These are phyloP conservation scores for Eilema sororculum DNA, from an alignment of 2,888 invertebrate genomes.

Conservation along the genomic window DNA sequence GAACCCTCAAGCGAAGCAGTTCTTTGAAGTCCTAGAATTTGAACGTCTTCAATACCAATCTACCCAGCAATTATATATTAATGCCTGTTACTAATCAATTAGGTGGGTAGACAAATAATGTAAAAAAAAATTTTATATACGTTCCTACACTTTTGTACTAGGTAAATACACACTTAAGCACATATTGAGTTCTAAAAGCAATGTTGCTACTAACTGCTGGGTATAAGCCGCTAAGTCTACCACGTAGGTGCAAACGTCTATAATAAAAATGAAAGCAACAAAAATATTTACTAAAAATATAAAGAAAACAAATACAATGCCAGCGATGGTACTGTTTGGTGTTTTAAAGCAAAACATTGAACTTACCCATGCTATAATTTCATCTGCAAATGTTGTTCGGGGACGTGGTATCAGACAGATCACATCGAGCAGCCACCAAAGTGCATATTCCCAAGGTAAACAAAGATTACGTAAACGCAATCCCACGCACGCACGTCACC, in stretches of 20 bases:
- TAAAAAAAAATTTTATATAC: not conserved
- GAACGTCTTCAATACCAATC: not conserved
- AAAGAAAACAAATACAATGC: slow-evolving; percentile 14
- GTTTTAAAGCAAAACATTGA: slow-evolving; percentile 14
- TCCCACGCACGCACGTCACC: slow-evolving; percentile 86
- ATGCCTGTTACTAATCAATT: not conserved
- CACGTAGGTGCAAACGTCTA: not conserved
- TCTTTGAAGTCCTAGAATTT: not conserved
- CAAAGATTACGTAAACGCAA: slow-evolving; percentile 87
- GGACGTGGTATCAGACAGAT: slow-evolving; percentile 55
- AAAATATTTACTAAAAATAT: not conserved
- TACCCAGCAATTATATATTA: not conserved
- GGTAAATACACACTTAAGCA: no score
- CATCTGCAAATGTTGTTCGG: slow-evolving; percentile 43
- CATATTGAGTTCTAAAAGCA: not conserved
- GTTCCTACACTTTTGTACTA: no score
- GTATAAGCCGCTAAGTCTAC: not conserved
- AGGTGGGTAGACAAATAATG: not conserved
- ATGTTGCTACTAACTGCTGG: not conserved
- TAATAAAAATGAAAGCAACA: not conserved
- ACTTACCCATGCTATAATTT: slow-evolving; percentile 59
- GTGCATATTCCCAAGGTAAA: slow-evolving; percentile 86
- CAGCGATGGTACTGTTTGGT: slow-evolving; percentile 9
- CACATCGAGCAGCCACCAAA: slow-evolving; percentile 69
- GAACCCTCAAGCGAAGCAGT: not conserved